Conservation (phyloP, 1,140 invertebrate species). For the Mycetomoellerius zeteki region DNA sequence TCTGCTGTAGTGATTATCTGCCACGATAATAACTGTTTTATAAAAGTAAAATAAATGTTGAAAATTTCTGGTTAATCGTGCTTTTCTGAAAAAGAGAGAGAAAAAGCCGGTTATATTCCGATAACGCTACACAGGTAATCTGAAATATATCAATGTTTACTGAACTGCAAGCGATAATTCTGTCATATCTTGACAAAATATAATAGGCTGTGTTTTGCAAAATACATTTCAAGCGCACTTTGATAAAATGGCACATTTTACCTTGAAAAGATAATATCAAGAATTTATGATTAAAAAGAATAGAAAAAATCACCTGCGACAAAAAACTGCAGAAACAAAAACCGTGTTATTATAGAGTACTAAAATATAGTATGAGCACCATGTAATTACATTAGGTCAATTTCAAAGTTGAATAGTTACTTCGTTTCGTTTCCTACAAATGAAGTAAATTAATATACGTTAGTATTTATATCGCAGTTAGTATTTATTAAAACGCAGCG, state of each 20-base stretch:
- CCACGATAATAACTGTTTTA: slow-evolving; percentile 11
- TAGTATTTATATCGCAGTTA: not conserved
- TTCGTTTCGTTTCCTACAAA: not conserved
- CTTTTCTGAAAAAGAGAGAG: not conserved
- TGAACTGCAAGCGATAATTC: slow-evolving; percentile 38
- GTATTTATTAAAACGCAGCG: not conserved
- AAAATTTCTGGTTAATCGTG: slow-evolving; percentile 15
- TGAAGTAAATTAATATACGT: slow-evolving; percentile 3
- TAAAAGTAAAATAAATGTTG: slow-evolving; percentile 18
- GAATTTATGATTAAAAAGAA: not conserved
- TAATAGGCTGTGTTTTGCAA: not conserved
- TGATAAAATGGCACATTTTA: slow-evolving; percentile 45
- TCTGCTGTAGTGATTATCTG: not conserved
- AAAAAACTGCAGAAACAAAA: not conserved
- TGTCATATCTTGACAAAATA: slow-evolving; percentile 51
- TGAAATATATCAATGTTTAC: slow-evolving; percentile 46
- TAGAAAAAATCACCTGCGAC: not conserved
- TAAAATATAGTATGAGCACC: not conserved
- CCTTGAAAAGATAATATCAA: slow-evolving; percentile 12
- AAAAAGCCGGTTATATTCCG: not conserved
- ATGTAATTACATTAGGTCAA: not conserved
- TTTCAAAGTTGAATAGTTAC: not conserved
- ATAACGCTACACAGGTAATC: slow-evolving; percentile 20
- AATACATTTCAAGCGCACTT: slow-evolving; percentile 24
- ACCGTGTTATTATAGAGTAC: not conserved